Base-by-base conservation (phyloP, 2,888 invertebrate species). In the Xylota sylvarum region DNA sequence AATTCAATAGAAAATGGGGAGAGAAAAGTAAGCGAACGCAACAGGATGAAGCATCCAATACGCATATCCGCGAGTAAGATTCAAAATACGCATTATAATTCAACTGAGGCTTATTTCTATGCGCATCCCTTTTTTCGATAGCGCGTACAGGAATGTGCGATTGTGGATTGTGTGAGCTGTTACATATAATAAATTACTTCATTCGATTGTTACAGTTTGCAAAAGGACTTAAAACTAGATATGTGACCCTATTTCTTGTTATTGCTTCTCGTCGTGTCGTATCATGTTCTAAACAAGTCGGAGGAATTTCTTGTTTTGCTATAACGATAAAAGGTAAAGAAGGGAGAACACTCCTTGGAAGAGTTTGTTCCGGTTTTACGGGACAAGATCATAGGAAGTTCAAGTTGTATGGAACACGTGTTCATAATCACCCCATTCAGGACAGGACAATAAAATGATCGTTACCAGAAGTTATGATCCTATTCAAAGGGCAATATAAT, bases 31-130 rank as follows among this genome's bases (percentile, higher is more conserved):
- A 52, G 40, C n/a, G 9, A 74, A 84, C 56, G 76, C 85, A 85
- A 85, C 85, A 85, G 85, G 76, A 81, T 85, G 70, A 81, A 52
- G 56, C 69, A 80, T 73, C 76, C 76, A 81, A 76, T 65, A 76
- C 81, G 70, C 64, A 81, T 56, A 81, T 76, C 65, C 74, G 74
- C 69, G 64, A 35, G 58, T 32, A 37, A 60, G 50, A 58, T 65
- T 83, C 14, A 14, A 35, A 83, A 58, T 46, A 72, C 67, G 78
- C 78, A 79, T 35, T 73, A 58, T 30, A 52, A n/a, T 2, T 5
- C 37, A 50, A 37, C 48, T 35, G 17, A 55, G 74, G 43, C 17
- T 46, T 76, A 37, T 27, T 50, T 9, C 17, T n/a, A 30, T 58
- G 35, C 27, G n/a, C 48, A 27, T 52, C 14, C 17, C 65, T 56